Evolutionary conservation across 2,888 invertebrate genomes (phyloP), one percentile per base, ranked within the genome.

Genomic region (Tenodera sinensis): DNA sequence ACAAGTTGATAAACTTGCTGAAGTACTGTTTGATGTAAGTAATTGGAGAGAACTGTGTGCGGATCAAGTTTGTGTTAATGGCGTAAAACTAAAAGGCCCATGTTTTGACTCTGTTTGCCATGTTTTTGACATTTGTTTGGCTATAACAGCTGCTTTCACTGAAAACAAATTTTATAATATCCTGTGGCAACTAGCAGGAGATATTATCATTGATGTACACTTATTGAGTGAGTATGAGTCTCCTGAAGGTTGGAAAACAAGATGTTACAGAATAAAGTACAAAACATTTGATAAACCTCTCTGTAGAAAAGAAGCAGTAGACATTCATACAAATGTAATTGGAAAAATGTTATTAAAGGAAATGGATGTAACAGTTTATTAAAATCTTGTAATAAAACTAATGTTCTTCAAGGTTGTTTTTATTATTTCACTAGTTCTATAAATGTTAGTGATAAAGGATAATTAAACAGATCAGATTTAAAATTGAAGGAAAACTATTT

Each of bases 191-290:
- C 88, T 92, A 88, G 92, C 92, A 42, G 93, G 93, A 25, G 90
- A 91, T 47, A 91, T 94, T 81, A 92, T 94, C 81, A 91, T 91
- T 6, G 91, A 92, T 90, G 91, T 93, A 42, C 90, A 92, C 89
- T 92, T 92, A 27, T 86, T 93, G 20, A 91, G 92, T 88, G 91
- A 88, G 27, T 94, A 93, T 89, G 27, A 90, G 86, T 93, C 92
- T 90, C 90, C 92, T 25, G 90, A 91, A 54, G 91, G 90, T 9
- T 91, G 91, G 82, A 91, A 91, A 27, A 92, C 92, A 30, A 91
- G 91, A 88, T 93, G 93, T 87, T 93, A 92, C 90, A 92, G 93
- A 90, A 92, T 94, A 89, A 92, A 90, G 71, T 94, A 94, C 90
- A 92, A 91, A 90, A 93, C 93, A n/a, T 91, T 91, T 88, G 90